phyloP scores from a whole-genome alignment of 1,140 invertebrate species.

The Drosophila arizonae region DNA sequence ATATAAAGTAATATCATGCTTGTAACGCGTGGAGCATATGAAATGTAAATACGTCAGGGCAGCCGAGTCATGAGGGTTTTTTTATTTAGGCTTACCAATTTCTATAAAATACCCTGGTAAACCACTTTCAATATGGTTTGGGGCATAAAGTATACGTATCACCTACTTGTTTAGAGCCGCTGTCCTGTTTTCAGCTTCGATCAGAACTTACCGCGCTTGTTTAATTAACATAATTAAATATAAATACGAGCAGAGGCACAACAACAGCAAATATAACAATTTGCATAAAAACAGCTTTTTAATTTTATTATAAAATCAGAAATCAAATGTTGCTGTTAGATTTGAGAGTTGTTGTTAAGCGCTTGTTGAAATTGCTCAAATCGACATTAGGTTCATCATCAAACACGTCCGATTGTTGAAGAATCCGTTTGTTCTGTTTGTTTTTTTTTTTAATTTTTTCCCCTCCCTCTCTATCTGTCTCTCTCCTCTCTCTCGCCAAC shows the following conservation, averaged over 20 bases:
- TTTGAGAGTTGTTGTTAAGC: not conserved
- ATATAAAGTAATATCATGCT: no score
- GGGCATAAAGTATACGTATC: no score
- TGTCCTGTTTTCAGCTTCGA: not conserved
- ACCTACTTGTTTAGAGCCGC: not conserved
- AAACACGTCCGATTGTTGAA: conserved; percentile 58
- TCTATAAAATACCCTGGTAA: no score
- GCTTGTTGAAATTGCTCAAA: conserved; percentile 50
- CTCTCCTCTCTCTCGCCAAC: not conserved
- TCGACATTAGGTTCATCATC: conserved; percentile 75
- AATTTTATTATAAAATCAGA: conserved; percentile 35
- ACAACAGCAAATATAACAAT: conserved; percentile 31
- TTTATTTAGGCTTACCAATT: no score
- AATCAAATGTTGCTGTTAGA: conserved; percentile 18
- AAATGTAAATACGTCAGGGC: no score
- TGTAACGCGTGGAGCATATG: no score
- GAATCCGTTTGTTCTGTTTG: not conserved
- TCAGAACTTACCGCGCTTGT: conserved; percentile 33
- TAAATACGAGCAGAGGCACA: conserved; percentile 63
- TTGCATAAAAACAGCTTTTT: conserved; percentile 78
- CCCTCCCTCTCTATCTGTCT: no score
- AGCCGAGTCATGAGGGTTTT: no score
- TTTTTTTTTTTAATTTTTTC: no score
- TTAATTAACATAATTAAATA: conserved; percentile 79
- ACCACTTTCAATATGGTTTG: no score